Conservation (phyloP, 2,888 invertebrate genomes). For the Myopa testacea region DNA sequence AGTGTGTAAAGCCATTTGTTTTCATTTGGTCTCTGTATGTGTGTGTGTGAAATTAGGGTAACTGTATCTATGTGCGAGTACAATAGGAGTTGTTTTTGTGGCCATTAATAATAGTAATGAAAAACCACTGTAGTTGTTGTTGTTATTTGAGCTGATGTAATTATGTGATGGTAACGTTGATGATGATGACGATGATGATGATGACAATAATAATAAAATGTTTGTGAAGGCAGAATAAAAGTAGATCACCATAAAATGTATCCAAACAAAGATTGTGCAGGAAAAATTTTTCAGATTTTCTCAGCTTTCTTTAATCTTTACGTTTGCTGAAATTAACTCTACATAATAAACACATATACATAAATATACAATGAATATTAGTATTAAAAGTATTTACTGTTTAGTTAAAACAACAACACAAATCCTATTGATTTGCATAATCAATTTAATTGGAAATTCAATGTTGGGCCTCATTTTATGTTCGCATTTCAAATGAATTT, state of each 20-base stretch:
- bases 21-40: constrained; percentile 22
- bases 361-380: too few species aligned
- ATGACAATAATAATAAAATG: neutral
- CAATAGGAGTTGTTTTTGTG: neutral
- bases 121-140: neutral
- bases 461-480: neutral
- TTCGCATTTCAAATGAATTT: neutral
- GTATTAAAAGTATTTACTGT: neutral
- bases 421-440: neutral
- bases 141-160: neutral
- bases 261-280: too few species aligned
- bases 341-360: too few species aligned
- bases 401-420: neutral
- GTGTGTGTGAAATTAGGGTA: constrained; percentile 30
- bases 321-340: too few species aligned
- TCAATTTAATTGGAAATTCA: neutral
- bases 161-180: neutral
- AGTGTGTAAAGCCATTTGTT: constrained; percentile 31
- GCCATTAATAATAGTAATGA: constrained; percentile 17
- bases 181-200: neutral
- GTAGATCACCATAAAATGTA: too few species aligned
- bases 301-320: too few species aligned
- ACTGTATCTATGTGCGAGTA: neutral
- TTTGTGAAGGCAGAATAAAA: neutral
- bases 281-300: too few species aligned